Evolutionary conservation across 2,797 vertebrate genomes (phyloP), one percentile per base, ranked within the genome.

Genomic region (Lepilemur ruficaudatus): DNA sequence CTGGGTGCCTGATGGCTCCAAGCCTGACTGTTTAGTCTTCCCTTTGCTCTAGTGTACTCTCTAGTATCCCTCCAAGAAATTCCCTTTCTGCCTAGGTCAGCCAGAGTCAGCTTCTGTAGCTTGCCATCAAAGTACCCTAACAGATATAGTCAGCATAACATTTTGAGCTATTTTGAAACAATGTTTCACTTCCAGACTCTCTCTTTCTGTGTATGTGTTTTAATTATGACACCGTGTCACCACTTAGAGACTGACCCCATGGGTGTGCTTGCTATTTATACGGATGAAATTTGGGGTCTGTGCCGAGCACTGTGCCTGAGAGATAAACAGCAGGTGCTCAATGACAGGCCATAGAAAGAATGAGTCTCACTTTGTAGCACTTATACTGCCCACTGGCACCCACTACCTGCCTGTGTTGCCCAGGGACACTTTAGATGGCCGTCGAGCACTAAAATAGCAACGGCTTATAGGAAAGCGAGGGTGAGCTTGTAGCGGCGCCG

Each of bases 111-210:
- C 88, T 86, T 95, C 94, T 94, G 43, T 88, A 86, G 86, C 87
- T 94, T 91, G 61, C 46, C 90, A 55, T 93, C 73, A 89, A 92
- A 90, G 50, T 32, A 88, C 52, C 69, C 43, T 89, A 59, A 59
- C 41, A 41, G 59, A 87, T 55, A 75, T 0, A 90, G 67, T 43
- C 38, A 92, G 20, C 30, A 17, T 50, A 91, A 52, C 25, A 48
- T 65, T 95, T 92, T 79, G 76, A 96, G 69, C 70, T 95, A 20
- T 92, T 94, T 88, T 88, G 70, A 94, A 97, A 92, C 35, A 59
- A 46, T 23, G 55, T 89, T 93, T 95, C 38, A 55, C 82, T 82
- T 81, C 32, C 55, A 73, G 43, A 87, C 18, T 48, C 2, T 57
- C 1, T 57, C 22, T 35, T 2, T 7, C 18, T 41, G 20, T 35